Percentiles rank a stretch among this genome's conserved stretches.
phyloP scores from a whole-genome alignment of 2,797 vertebrate genomes.

The Gadopsis bispinosus region DNA sequence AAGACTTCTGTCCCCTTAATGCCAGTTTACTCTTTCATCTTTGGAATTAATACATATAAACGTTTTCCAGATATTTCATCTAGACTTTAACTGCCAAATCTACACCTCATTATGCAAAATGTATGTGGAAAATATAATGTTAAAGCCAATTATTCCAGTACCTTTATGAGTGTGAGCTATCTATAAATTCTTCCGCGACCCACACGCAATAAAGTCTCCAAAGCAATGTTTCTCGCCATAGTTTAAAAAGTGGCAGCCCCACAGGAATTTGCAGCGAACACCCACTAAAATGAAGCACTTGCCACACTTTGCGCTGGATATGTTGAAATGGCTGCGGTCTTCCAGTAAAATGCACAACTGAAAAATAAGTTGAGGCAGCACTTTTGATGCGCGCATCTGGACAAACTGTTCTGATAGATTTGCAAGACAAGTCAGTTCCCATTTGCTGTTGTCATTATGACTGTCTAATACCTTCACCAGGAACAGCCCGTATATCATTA shows the following conservation, averaged over 20 bases:
- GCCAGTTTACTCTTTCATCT: conserved; percentile 7
- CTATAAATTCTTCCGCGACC: conserved; percentile 46
- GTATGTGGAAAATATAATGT: conserved; percentile 1
- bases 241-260: conserved; percentile 48
- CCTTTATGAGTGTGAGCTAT: conserved; percentile 20
- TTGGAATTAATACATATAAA: background rate
- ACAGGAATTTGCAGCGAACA: conserved; percentile 56
- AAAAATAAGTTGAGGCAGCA: conserved; percentile 30
- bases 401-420: conserved; percentile 19
- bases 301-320: conserved; percentile 17
- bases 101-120: background rate
- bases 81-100: background rate
- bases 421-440: conserved; percentile 29
- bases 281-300: conserved; percentile 40
- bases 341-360: conserved; percentile 35
- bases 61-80: background rate
- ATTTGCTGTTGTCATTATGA: conserved; percentile 59
- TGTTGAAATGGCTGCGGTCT: conserved; percentile 39
- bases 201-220: conserved; percentile 39
- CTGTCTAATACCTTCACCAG: conserved; percentile 40
- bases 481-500: conserved; percentile 53
- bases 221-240: conserved; percentile 33
- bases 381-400: conserved; percentile 28
- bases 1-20: background rate
- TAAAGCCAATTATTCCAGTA: conserved; percentile 1